Evolutionary conservation across 2,113 vertebrate genomes (phyloP), one percentile per base, ranked within the genome.

Genomic region (Struthio camelus): DNA sequence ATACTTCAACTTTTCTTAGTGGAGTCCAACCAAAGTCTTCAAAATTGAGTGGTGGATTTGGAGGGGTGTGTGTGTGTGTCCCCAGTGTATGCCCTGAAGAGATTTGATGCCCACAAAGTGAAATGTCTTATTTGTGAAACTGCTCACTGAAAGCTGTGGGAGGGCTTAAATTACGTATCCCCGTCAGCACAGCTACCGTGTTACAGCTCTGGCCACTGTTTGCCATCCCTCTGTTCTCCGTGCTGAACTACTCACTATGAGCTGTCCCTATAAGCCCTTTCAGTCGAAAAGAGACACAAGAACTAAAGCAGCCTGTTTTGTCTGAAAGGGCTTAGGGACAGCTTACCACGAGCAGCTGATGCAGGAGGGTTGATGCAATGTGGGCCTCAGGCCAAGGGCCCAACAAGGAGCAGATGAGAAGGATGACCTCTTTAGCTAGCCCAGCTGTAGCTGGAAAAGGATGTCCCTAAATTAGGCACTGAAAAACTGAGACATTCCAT

Each of bases 401-500:
- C 44, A 56, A 0, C 66, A 27, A 25, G 5, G 14, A 56, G 38
- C 89, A 66, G 89, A 80, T 89, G 87, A 93, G 81, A 64, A 73
- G 38, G 65, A 46, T 0, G 5, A 82, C 81, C 84, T 95, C 85
- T 91, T 62, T 76, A 80, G 40, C 89, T 82, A 56, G 58, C 58
- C 89, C 81, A 94, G 81, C 89, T 90, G 82, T 48, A 78, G 85
- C 85, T 53, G 58, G 46, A 83, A 73, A 93, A 93, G 40, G 67
- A 50, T 75, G 50, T 88, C 75, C 70, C 36, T 46, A 64, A 73
- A 70, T 77, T 62, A 87, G 89, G 59, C 46, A 6, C 70, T 73
- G 2, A 0, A 62, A 40, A 62, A 40, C 50, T 19, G 36, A 89
- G 62, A 85, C 44, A 51, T 73, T 87, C 54, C n/a, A 53, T 93